Base-by-base conservation (phyloP, 2,113 vertebrate genomes). In the Cinclus mexicanus region DNA sequence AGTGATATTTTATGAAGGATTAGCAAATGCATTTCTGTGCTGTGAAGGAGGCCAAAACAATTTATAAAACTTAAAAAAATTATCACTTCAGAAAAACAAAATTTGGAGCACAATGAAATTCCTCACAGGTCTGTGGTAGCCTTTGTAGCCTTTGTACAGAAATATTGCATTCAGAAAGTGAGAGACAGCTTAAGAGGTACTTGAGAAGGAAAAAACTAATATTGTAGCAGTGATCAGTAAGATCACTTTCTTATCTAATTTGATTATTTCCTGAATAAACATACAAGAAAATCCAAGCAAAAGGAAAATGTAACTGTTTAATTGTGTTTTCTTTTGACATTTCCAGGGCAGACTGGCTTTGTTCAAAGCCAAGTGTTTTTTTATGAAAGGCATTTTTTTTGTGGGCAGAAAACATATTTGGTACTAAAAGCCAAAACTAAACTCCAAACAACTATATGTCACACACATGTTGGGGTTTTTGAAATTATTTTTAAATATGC, bases 401-500 rank as follows among this genome's bases (percentile, higher is more conserved):
- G 47, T 31, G 17, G 9, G 6, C 28, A 22, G 21, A 33, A 92
- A 88, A 49, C 0, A 1, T 31, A 37, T 31, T 55, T 37, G 37
- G 11, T 74, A 29, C 10, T 56, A 35, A 89, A 89, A 74, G 23
- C 7, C 7, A 23, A 57, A 79, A 50, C 9, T 44, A 26, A 68
- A 76, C 7, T 61, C 15, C 21, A 20, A 81, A 57, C 4, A 60
- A 72, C 7, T 21, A 23, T 33, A 23, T 61, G 10, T 37, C 39
- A 46, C 0, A 1, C 35, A 24, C 12, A 46, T 0, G 50, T 3
- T 1, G 0, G 12, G 10, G 2, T 71, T 61, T 13, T 12, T 16
- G 11, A 42, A 42, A 65, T 50, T 31, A 10, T 14, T 50, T 72
- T 57, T 41, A 26, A 31, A 44, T 65, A 44, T 16, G 12, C 10